Evolutionary conservation across 2,113 vertebrate genomes (phyloP), one percentile per base, ranked within the genome.

Genomic region (Tyrannus savana): DNA sequence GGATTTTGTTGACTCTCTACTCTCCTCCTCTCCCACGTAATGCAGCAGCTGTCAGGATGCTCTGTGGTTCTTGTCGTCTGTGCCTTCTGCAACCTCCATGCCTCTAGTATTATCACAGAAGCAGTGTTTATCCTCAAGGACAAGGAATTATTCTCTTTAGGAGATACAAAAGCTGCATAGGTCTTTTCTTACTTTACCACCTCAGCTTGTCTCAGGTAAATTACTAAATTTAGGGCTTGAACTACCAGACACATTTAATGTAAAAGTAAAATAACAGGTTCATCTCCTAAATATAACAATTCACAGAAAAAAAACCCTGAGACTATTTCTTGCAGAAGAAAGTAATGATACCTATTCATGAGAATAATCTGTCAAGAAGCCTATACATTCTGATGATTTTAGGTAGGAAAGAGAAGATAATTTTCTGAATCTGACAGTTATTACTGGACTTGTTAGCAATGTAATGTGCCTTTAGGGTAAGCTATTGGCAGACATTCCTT

Each of bases 391-490:
- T 89, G 58, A 30, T 66, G 35, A 82, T 14, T 64, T 68, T 37
- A 64, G 30, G 59, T 77, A 92, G 58, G 14, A 94, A 75, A 55
- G 6, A 68, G 41, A 89, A 84, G 21, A 59, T 83, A 7, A 87
- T 91, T 95, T 92, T 76, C 47, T 46, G 39, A 80, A 66, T 46
- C 64, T 90, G 84, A 76, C 78, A 87, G 46, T 59, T 95, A 79
- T 90, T 89, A 95, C 46, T 3, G 1, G 23, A 50, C 41, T 89
- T 92, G 56, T 86, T 90, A 93, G 46, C 77, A 91, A 58, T 59
- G 59, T 73, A 68, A 92, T 88, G 74, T 93, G 18, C 68, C 59
- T 84, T 60, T 25, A 87, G 67, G 74, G 94, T 85, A 94, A 92
- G 44, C n/a, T 71, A 33, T 39, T 81, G 81, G 24, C 47, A 94